Conservation (phyloP, 2,888 invertebrate species). For the Pammene aurita region DNA sequence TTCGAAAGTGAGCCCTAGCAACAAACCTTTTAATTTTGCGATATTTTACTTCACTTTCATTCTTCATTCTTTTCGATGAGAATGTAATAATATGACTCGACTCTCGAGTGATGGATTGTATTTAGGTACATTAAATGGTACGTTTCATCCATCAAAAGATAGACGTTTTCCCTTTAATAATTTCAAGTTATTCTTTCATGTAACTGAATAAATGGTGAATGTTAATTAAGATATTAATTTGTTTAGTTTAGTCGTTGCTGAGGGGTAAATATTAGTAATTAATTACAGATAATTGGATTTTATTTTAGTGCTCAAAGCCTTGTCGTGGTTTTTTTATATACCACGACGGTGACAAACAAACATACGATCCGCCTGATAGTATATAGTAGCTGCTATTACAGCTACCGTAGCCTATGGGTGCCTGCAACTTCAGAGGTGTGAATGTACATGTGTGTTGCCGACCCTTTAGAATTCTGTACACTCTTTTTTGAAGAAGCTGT, state of each 20-base stretch:
- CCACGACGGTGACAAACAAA: no score
- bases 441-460: no score
- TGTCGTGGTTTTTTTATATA: no score
- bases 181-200: slow-evolving; percentile 2
- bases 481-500: no score
- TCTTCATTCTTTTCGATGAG: neutral
- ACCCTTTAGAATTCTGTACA: no score
- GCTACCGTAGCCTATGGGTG: no score
- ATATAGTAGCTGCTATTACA: no score
- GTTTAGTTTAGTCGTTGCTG: neutral
- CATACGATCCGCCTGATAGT: no score
- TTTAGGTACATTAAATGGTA: slow-evolving; percentile 3
- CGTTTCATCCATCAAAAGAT: slow-evolving; percentile 30
- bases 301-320: no score
- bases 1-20: no score
- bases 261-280: slow-evolving; percentile 11
- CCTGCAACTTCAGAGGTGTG: no score
- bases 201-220: slow-evolving; percentile 12
- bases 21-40: no score
- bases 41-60: neutral
- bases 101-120: slow-evolving; percentile 20
- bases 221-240: slow-evolving; percentile 3
- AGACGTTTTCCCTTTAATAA: neutral
- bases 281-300: slow-evolving; percentile 11
- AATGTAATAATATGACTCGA: slow-evolving; percentile 18